Percentiles rank a stretch among this genome's conserved stretches.
Evolutionary conservation across 2,888 invertebrate species (phyloP).

Genomic region (Aelia acuminata): DNA sequence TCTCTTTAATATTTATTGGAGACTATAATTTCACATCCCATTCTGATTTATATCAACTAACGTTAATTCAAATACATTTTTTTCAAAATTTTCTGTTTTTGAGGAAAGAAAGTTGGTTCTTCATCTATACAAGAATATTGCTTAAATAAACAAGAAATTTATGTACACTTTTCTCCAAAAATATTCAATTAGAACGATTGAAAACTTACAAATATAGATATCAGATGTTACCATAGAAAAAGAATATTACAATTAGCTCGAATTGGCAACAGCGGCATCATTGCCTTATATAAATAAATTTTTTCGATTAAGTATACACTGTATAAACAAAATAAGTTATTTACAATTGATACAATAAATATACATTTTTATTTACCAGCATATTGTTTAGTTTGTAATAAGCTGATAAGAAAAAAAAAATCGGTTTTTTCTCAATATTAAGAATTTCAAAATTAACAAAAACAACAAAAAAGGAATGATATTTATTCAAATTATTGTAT

Average conservation of each 20-base stretch:
- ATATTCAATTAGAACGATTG: constrained; percentile 57
- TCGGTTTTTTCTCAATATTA: constrained; percentile 22
- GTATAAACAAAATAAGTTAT: constrained; percentile 64
- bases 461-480: constrained; percentile 54
- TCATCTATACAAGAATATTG: constrained; percentile 15
- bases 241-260: constrained; percentile 59
- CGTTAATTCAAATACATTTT: not conserved
- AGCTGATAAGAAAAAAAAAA: constrained; percentile 52
- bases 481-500: constrained; percentile 30
- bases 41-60: not conserved
- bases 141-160: constrained; percentile 55
- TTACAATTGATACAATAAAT: constrained; percentile 64
- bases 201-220: constrained; percentile 59
- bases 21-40: not conserved
- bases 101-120: constrained; percentile 31
- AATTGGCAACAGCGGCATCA: constrained; percentile 54
- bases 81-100: not conserved
- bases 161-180: constrained; percentile 54
- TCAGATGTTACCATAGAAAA: constrained; percentile 55
- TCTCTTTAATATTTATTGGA: not conserved
- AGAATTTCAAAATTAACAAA: constrained; percentile 48
- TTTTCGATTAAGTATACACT: constrained; percentile 63
- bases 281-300: constrained; percentile 55
- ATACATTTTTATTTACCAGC: constrained; percentile 62
- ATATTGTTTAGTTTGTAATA: constrained; percentile 58